phyloP scores from a whole-genome alignment of 2,113 vertebrate genomes.

The Ophthalmolycus amberensis region DNA sequence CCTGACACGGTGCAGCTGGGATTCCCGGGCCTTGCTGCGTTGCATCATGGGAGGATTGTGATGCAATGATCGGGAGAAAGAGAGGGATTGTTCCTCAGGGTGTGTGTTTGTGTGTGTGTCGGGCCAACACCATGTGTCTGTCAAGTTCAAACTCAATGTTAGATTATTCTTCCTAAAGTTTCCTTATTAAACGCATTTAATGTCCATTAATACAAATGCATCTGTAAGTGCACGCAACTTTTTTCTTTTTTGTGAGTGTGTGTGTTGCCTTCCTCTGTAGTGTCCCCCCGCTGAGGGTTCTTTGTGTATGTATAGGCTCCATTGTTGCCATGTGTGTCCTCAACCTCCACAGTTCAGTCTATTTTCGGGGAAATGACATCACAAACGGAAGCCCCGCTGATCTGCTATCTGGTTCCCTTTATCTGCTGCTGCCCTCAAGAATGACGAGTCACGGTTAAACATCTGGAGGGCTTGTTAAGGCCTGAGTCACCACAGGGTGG shows the following conservation, averaged over 20 bases:
- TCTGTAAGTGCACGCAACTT: conserved; percentile 5
- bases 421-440: conserved; percentile 19
- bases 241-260: background rate
- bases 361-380: conserved; percentile 69
- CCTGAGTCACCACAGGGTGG: conserved; percentile 64
- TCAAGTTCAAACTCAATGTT: conserved; percentile 14
- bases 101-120: conserved; percentile 19
- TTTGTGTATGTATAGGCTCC: conserved; percentile 40
- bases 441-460: conserved; percentile 17
- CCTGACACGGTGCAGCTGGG: conserved; percentile 63
- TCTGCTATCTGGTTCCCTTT: conserved; percentile 42
- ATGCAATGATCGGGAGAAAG: conserved; percentile 46
- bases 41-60: conserved; percentile 37
- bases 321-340: conserved; percentile 66
- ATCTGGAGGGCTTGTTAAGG: conserved; percentile 53
- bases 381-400: conserved; percentile 60
- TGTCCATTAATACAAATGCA: background rate
- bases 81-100: conserved; percentile 62
- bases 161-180: conserved; percentile 9
- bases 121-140: conserved; percentile 27
- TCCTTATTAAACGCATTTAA: conserved; percentile 16
- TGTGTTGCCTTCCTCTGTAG: background rate
- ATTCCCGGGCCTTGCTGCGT: conserved; percentile 31
- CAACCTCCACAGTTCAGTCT: conserved; percentile 55
- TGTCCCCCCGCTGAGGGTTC: background rate